phyloP scores from a whole-genome alignment of 2,797 vertebrate species.

The Mormyrops boulengeri region DNA sequence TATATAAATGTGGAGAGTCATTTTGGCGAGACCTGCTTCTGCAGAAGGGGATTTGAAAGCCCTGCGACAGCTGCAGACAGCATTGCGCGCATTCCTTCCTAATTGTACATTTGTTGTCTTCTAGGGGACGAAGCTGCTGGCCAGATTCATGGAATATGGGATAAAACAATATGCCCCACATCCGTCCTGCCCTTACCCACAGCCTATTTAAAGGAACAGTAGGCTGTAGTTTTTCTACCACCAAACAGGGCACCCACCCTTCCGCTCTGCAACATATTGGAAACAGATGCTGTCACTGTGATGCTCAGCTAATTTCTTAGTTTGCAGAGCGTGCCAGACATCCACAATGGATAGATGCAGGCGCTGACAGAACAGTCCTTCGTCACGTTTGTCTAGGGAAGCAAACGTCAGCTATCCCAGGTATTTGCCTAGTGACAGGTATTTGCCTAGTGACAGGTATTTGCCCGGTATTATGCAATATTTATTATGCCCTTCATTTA shows the following conservation, averaged over 20 bases:
- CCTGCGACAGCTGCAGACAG: slow-evolving; percentile 38
- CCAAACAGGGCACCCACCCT: slow-evolving; percentile 45
- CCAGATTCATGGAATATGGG: slow-evolving; percentile 47
- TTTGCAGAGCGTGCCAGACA: slow-evolving; percentile 21
- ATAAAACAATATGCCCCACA: slow-evolving; percentile 50
- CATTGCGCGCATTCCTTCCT: slow-evolving; percentile 45
- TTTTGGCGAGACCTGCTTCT: background rate
- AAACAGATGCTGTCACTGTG: slow-evolving; percentile 45
- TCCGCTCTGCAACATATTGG: slow-evolving; percentile 44
- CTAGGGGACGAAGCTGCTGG: slow-evolving; percentile 43
- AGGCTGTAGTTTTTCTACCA: slow-evolving; percentile 46
- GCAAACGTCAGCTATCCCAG: background rate
- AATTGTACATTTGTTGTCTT: slow-evolving; percentile 49
- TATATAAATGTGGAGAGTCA: background rate
- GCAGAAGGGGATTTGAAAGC: slow-evolving; percentile 45
- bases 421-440: background rate
- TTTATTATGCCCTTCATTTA: background rate
- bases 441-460: background rate
- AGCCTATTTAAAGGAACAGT: slow-evolving; percentile 49
- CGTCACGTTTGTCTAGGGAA: background rate
- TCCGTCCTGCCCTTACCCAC: slow-evolving; percentile 48
- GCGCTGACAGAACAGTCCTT: background rate
- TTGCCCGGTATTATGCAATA: background rate
- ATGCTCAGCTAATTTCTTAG: slow-evolving; percentile 38
- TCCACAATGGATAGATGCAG: slow-evolving; percentile 62